Conservation (phyloP, 1,140 invertebrate genomes). For the Thaumatotibia leucotreta region DNA sequence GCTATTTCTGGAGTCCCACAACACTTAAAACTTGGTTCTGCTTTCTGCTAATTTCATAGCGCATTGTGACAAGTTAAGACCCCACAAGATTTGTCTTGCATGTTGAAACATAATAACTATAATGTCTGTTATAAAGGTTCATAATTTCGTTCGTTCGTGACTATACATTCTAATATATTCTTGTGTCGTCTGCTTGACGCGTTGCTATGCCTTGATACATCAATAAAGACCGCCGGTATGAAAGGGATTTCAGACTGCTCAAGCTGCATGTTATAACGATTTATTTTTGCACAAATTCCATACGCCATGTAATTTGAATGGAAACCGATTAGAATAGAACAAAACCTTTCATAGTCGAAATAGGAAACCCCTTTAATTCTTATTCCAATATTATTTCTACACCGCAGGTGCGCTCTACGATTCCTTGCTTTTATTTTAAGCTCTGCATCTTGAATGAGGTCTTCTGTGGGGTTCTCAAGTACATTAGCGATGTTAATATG, state of each 20-base stretch:
- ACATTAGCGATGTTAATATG: slow-evolving; percentile 57
- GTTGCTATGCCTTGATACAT: slow-evolving; percentile 63
- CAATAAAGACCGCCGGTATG: slow-evolving; percentile 31
- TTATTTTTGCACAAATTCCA: neutral
- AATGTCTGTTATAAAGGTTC: slow-evolving; percentile 9
- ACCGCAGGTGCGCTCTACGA: neutral
- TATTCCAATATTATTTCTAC: neutral
- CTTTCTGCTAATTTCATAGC: neutral
- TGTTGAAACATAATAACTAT: slow-evolving; percentile 7
- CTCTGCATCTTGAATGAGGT: slow-evolving; percentile 37
- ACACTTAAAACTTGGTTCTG: neutral
- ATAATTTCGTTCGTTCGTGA: slow-evolving; percentile 41
- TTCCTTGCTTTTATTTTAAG: slow-evolving; percentile 29
- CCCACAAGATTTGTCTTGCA: neutral
- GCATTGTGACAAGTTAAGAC: slow-evolving; percentile 4
- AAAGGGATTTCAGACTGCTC: slow-evolving; percentile 15
- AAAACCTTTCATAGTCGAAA: neutral
- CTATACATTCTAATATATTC: slow-evolving; percentile 57
- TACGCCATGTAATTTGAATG: neutral
- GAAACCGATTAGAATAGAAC: neutral
- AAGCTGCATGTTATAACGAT: neutral
- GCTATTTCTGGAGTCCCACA: neutral
- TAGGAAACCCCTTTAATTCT: slow-evolving; percentile 6
- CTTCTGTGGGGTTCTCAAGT: slow-evolving; percentile 36
- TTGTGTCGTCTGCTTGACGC: slow-evolving; percentile 23